phyloP scores from a whole-genome alignment of 2,888 invertebrate species.

The Conus canariensis region DNA sequence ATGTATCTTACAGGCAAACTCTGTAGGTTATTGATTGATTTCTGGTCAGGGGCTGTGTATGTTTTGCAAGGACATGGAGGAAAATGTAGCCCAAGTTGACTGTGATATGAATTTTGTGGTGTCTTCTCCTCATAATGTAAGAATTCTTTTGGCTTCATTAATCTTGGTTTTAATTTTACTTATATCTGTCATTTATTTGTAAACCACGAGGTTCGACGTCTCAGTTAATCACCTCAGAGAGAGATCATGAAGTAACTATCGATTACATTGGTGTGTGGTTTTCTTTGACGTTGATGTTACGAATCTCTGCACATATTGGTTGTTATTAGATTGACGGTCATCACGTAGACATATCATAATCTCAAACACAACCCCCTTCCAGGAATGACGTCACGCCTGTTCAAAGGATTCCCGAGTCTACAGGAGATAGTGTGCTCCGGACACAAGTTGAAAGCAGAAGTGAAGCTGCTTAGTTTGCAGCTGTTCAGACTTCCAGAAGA shows the following conservation, averaged over 20 bases:
- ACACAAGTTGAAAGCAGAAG: background rate
- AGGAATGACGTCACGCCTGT: slow-evolving; percentile 34
- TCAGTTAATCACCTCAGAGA: too few relatives aligned
- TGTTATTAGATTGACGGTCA: too few relatives aligned
- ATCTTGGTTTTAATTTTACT: background rate
- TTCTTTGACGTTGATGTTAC: background rate
- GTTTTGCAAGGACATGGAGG: background rate
- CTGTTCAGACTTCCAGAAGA: background rate
- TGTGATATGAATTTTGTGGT: too few relatives aligned
- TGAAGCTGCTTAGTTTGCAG: background rate
- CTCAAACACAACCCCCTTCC: background rate
- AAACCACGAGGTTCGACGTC: too few relatives aligned
- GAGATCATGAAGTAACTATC: too few relatives aligned
- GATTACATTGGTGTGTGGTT: background rate
- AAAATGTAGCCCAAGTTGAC: too few relatives aligned
- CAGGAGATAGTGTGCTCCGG: slow-evolving; percentile 32
- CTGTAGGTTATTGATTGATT: background rate
- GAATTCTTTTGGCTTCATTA: background rate
- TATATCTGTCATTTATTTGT: too few relatives aligned
- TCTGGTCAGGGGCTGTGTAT: background rate
- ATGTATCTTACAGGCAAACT: background rate
- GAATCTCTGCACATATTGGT: background rate
- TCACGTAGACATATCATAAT: too few relatives aligned
- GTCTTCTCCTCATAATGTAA: too few relatives aligned
- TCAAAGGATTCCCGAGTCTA: slow-evolving; percentile 27